A percentile compares a stretch with the other conserved stretches of the same genome.
Conservation (phyloP, 1,140 invertebrate species). For the Laupala kohalensis region DNA sequence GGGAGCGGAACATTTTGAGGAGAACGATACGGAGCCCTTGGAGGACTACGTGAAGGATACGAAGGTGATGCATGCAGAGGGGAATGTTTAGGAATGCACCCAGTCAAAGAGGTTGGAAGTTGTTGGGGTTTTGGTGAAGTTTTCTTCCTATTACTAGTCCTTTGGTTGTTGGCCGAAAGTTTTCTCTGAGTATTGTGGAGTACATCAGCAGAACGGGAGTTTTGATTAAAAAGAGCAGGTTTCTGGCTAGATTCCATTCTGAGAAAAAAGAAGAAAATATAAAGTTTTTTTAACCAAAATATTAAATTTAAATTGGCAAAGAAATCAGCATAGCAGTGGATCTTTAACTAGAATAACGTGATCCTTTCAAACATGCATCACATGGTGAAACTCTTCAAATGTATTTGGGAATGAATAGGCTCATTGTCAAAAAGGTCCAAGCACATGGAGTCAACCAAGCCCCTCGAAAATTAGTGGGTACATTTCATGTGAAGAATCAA, state of each 20-base stretch:
- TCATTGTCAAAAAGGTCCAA: too few species aligned
- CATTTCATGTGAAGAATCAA: too few species aligned
- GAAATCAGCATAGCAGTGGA: too few species aligned
- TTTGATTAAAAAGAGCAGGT: conserved; percentile 18
- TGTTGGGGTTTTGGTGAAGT: conserved; percentile 1
- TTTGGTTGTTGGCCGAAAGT: background rate
- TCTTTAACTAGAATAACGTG: too few species aligned
- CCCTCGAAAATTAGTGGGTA: too few species aligned
- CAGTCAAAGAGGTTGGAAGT: background rate
- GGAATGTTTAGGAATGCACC: conserved; percentile 31
- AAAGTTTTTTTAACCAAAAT: conserved; percentile 92
- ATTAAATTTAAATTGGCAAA: conserved; percentile 72
- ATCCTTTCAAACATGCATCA: too few species aligned
- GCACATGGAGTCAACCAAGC: too few species aligned
- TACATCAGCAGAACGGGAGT: conserved; percentile 26
- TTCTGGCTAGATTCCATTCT: conserved; percentile 27
- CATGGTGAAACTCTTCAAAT: too few species aligned
- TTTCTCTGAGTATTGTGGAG: conserved; percentile 9
- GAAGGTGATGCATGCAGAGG: conserved; percentile 35
- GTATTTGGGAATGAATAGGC: too few species aligned
- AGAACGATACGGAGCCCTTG: conserved; percentile 7
- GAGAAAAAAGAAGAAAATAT: conserved; percentile 29
- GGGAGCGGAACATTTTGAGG: conserved; percentile 21
- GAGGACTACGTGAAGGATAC: conserved; percentile 9
- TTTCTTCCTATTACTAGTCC: background rate